Evolutionary conservation across 2,888 invertebrate genomes (phyloP).

Genomic region (Gymnoscelis rufifasciata): DNA sequence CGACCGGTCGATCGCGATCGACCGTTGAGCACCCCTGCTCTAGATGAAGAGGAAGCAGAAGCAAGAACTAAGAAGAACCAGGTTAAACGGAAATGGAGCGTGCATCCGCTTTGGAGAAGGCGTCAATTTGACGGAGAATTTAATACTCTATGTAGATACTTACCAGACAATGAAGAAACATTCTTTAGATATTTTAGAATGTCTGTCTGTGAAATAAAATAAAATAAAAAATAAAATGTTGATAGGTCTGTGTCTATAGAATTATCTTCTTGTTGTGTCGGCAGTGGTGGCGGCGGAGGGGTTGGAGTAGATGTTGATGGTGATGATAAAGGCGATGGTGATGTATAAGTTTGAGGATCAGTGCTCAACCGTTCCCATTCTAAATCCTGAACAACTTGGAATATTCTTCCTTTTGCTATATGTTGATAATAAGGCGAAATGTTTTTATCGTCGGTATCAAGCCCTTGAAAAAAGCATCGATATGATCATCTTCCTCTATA

Average conservation of each 20-base stretch:
- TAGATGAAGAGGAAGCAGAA: conserved; percentile 12
- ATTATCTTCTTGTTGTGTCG: conserved; percentile 9
- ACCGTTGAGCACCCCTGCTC: too few species aligned
- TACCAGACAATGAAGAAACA: conserved; percentile 4
- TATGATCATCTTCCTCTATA: conserved; percentile 1
- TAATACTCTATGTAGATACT: conserved; percentile 1
- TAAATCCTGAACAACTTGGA: conserved; percentile 1
- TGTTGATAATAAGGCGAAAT: conserved; percentile 1
- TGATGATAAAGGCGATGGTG: conserved; percentile 9
- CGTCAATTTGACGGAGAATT: conserved; percentile 1
- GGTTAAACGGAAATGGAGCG: conserved; percentile 6
- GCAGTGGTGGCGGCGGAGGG: conserved; percentile 5
- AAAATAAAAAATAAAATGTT: conserved; percentile 4
- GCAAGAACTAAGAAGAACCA: conserved; percentile 6
- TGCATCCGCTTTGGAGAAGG: conserved; percentile 1
- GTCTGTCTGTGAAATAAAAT: background rate
- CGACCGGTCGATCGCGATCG: too few species aligned
- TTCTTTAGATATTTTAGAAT: conserved; percentile 9
- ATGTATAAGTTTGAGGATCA: conserved; percentile 6
- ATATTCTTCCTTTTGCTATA: conserved; percentile 1
- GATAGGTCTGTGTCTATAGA: conserved; percentile 9
- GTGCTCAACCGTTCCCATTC: conserved; percentile 2
- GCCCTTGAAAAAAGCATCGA: conserved; percentile 1
- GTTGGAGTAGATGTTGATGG: conserved; percentile 3
- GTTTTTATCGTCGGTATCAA: conserved; percentile 1